Percentiles rank a stretch among this genome's conserved stretches.
These are phyloP conservation scores for Chromis chromis DNA, from an alignment of 2,797 vertebrate genomes.

Conservation along the genomic window DNA sequence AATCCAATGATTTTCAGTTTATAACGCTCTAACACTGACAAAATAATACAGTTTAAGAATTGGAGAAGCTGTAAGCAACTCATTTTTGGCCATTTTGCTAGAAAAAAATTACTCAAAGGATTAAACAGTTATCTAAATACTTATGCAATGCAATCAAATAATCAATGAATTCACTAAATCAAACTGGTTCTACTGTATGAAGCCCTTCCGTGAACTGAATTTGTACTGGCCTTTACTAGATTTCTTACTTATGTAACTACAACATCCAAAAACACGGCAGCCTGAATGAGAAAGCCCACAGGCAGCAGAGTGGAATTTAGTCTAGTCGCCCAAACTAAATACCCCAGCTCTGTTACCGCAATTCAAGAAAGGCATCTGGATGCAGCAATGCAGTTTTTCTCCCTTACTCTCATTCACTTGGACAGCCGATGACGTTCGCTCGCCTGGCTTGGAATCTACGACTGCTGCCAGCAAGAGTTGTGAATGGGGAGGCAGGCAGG, in stretches of 20 bases:
- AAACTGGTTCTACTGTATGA: background rate
- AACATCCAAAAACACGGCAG: slow-evolving; percentile 44
- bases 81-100: background rate
- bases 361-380: slow-evolving; percentile 76
- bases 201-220: background rate
- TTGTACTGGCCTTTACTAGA: slow-evolving; percentile 1
- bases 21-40: background rate
- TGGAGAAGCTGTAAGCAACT: background rate
- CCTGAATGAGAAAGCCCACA: slow-evolving; percentile 45
- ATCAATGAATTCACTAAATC: background rate
- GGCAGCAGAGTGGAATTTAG: slow-evolving; percentile 60
- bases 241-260: slow-evolving; percentile 30
- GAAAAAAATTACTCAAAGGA: background rate
- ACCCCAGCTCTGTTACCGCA: slow-evolving; percentile 61
- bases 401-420: slow-evolving; percentile 76
- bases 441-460: slow-evolving; percentile 72
- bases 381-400: slow-evolving; percentile 69
- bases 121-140: background rate
- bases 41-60: background rate
- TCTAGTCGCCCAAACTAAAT: slow-evolving; percentile 64
- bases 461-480: slow-evolving; percentile 74
- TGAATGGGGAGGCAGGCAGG: slow-evolving; percentile 76
- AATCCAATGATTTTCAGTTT: background rate
- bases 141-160: background rate
- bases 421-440: slow-evolving; percentile 74